phyloP scores from a whole-genome alignment of 1,140 invertebrate genomes.

The Musca domestica region DNA sequence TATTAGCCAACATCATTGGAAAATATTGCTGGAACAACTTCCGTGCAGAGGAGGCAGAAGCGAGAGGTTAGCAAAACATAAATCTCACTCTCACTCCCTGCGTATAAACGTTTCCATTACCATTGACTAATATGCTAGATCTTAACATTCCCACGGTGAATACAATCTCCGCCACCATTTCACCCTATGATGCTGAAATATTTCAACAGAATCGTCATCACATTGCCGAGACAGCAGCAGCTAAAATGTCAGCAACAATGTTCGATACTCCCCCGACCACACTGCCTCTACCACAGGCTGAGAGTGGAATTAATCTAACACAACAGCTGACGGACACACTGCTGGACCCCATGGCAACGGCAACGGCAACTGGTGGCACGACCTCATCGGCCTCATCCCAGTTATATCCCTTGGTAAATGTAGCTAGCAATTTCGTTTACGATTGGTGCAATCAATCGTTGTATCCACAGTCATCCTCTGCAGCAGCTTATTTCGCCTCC shows the following conservation, averaged over 20 bases:
- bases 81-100: too few species aligned
- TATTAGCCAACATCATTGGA: too few species aligned
- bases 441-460: slow-evolving; percentile 19
- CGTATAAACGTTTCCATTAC: too few species aligned
- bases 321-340: background rate
- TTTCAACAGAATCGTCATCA: background rate
- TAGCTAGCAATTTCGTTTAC: slow-evolving; percentile 13
- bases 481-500: background rate
- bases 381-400: background rate
- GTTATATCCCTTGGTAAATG: background rate
- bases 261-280: background rate
- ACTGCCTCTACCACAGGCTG: too few species aligned
- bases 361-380: background rate
- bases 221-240: background rate
- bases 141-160: slow-evolving; percentile 10
- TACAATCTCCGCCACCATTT: background rate
- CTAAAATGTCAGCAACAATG: background rate
- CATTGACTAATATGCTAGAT: background rate
- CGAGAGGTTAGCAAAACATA: too few species aligned
- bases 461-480: background rate
- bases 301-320: background rate
- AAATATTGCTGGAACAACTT: too few species aligned
- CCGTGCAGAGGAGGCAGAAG: too few species aligned
- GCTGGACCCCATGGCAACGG: background rate
- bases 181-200: background rate